Evolutionary conservation across 2,888 invertebrate species (phyloP), one percentile per base, ranked within the genome.

Genomic region (Athalia circularis): DNA sequence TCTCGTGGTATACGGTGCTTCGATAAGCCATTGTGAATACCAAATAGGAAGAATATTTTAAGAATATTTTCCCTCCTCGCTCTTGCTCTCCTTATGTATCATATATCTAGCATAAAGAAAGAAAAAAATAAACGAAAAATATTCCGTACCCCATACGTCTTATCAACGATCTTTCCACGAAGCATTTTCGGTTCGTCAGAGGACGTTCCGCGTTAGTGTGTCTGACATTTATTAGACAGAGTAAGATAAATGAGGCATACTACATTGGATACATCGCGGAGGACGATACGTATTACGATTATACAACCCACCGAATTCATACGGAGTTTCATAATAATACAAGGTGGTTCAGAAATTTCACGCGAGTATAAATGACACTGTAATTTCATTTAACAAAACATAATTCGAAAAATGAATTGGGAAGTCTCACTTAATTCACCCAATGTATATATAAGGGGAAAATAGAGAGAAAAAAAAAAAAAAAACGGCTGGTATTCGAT

Each of bases 161-260:
- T 54, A 54, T 59, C 72, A 72, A 59, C 72, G 7, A 59, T 57
- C 45, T 72, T 72, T 6, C 11, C 57, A 11, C 9, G 13, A n/a
- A 72, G 52, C 75, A 62, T 62, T 75, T 15, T 62, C 75, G 59
- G 48, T 62, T 75, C 64, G 72, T 72, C 72, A 72, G 59, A 59
- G 47, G 45, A 47, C 8, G 48, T n/a, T 43, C 29, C 52, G 52
- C 4, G 47, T 47, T 47, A 15, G 52, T 62, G 75, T 72, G 72
- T 59, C 61, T 29, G 62, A 64, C 75, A n/a, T 75, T 75, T 75
- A 75, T 75, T 75, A 43, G 75, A 75, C 75, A 62, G 75, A 62
- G 50, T 64, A 75, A 75, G 75, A 75, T 50, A 43, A 75, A 75
- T 75, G 75, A 9, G 72, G 57, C 59, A 45, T 57, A 59, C 59